phyloP scores from a whole-genome alignment of 2,888 invertebrate species.

The Microctonus aethiopoides region DNA sequence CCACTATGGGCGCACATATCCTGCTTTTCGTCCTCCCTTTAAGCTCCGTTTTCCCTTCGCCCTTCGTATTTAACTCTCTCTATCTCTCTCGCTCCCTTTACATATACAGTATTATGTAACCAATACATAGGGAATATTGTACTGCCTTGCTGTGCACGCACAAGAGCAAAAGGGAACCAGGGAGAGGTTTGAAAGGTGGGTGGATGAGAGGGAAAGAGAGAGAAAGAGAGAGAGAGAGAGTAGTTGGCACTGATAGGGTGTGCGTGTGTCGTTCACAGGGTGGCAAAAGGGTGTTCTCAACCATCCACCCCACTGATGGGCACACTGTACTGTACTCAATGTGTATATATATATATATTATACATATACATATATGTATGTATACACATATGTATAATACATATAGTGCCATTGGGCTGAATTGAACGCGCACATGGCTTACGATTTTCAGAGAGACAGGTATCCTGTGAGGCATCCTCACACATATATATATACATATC shows the following conservation, averaged over 20 bases:
- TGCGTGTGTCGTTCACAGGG: constrained; percentile 34
- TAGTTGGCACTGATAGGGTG: constrained; percentile 44
- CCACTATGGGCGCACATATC: constrained; percentile 38
- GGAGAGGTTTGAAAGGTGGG: constrained; percentile 39
- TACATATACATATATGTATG: too few species aligned
- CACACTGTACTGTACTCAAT: too few species aligned
- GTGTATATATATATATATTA: too few species aligned
- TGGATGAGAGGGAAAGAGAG: constrained; percentile 45
- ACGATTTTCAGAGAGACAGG: constrained; percentile 56
- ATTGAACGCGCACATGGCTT: constrained; percentile 46
- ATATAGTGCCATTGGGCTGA: constrained; percentile 41
- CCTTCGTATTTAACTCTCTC: constrained; percentile 34
- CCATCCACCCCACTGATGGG: constrained; percentile 21
- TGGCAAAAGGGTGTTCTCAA: constrained; percentile 27
- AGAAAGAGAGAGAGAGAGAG: constrained; percentile 35
- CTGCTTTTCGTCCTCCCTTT: constrained; percentile 44
- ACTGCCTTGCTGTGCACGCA: constrained; percentile 46
- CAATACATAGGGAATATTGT: constrained; percentile 54
- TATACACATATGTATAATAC: background rate
- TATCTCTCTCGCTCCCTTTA: constrained; percentile 6
- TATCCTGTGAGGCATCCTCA: constrained; percentile 50
- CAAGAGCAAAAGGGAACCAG: constrained; percentile 29
- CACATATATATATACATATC: too few species aligned
- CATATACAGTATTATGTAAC: constrained; percentile 26
- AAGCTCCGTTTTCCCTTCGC: constrained; percentile 22